Conservation (phyloP, 1,140 invertebrate species). For the Coptotermes formosanus region DNA sequence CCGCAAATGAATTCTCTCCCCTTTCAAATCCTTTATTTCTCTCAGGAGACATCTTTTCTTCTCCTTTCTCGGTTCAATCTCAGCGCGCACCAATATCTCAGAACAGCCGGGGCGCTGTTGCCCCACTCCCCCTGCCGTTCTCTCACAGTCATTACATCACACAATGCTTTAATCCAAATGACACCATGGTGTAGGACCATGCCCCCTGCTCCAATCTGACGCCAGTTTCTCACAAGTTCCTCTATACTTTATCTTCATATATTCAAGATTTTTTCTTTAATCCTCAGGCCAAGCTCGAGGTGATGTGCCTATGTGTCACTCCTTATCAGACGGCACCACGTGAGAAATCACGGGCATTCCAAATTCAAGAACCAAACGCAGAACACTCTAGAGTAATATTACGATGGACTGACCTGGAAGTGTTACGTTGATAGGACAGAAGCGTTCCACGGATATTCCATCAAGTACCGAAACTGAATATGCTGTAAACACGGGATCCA, state of each 20-base stretch:
- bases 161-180: constrained; percentile 26
- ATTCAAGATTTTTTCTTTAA: neutral
- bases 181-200: neutral
- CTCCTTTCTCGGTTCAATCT: neutral
- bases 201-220: neutral
- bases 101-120: neutral
- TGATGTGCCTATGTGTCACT: neutral
- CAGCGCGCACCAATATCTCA: constrained; percentile 6
- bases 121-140: neutral
- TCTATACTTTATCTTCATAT: neutral
- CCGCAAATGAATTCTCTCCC: constrained; percentile 29
- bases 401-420: neutral
- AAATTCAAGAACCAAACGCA: neutral
- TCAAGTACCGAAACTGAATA: no score
- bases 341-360: neutral
- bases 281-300: neutral
- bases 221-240: no score
- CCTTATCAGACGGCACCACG: neutral
- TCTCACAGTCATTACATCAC: neutral
- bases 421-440: no score
- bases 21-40: constrained; percentile 27
- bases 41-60: constrained; percentile 14
- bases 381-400: neutral
- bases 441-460: no score
- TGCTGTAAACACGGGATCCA: no score